A percentile compares a stretch with the other conserved stretches of the same genome.
Evolutionary conservation across 2,797 vertebrate species (phyloP).

Genomic region (Gymnothorax reevesii): DNA sequence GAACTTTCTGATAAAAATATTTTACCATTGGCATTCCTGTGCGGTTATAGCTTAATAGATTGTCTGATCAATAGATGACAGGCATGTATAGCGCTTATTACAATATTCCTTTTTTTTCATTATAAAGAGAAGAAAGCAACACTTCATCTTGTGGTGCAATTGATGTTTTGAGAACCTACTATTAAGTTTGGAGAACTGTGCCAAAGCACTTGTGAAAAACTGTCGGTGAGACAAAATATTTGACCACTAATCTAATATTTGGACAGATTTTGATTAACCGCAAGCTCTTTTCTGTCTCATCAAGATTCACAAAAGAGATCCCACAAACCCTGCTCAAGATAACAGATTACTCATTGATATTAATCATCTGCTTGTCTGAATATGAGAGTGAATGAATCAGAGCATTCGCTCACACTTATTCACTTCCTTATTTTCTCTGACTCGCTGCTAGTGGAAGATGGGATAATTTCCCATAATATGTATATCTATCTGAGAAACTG

Average conservation of each 20-base stretch:
- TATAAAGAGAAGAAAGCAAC: too few relatives aligned
- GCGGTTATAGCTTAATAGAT: too few relatives aligned
- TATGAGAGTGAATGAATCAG: background rate
- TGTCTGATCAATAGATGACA: too few relatives aligned
- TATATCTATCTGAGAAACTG: background rate
- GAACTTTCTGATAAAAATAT: too few relatives aligned
- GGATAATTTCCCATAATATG: background rate
- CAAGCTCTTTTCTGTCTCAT: background rate
- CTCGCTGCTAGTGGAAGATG: background rate
- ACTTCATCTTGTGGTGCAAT: too few relatives aligned
- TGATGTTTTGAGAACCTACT: too few relatives aligned
- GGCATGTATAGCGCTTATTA: too few relatives aligned
- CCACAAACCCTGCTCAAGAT: background rate
- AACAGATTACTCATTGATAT: constrained; percentile 1
- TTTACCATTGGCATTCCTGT: too few relatives aligned
- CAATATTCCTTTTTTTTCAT: too few relatives aligned
- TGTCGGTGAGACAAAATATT: background rate
- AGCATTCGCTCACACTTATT: too few relatives aligned
- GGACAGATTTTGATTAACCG: background rate
- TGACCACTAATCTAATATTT: background rate
- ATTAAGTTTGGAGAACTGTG: too few relatives aligned
- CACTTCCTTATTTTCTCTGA: background rate
- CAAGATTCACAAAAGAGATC: background rate
- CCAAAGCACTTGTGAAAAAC: background rate
- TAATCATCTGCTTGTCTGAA: background rate